Percentiles rank a stretch among this genome's conserved stretches.
Evolutionary conservation across 2,113 vertebrate genomes (phyloP).

Genomic region (Ifrita kowaldi): DNA sequence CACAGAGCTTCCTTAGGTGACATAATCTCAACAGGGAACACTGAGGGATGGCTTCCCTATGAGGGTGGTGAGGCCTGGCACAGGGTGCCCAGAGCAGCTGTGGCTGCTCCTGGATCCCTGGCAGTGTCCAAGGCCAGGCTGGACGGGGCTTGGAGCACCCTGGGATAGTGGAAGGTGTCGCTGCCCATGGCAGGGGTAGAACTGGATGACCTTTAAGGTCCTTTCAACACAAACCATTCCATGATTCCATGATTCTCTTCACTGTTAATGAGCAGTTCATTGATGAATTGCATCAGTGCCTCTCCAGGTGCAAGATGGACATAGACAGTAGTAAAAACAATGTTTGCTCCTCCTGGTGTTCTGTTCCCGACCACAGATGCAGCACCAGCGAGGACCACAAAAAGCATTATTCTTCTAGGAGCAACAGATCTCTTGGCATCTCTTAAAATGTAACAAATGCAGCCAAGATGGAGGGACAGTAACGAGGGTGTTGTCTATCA

Average conservation of each 20-base stretch:
- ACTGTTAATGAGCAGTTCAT: not conserved
- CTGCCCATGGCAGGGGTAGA: not conserved
- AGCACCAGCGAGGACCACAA: not conserved
- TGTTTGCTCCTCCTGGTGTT: not conserved
- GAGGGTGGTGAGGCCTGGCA: not conserved
- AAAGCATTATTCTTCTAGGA: not conserved
- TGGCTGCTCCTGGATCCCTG: not conserved
- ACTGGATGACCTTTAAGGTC: not conserved
- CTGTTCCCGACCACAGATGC: accelerated
- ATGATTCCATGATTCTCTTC: not conserved
- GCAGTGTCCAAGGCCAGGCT: not conserved
- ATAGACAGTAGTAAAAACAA: not conserved
- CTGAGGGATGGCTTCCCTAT: not conserved
- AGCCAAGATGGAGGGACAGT: not conserved
- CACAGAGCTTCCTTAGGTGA: not conserved
- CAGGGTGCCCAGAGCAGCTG: not conserved
- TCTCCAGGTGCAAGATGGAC: not conserved
- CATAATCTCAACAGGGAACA: not conserved
- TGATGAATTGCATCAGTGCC: not conserved
- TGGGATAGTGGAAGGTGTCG: not conserved
- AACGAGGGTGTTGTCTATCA: not conserved
- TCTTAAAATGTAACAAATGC: not conserved
- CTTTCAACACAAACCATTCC: not conserved
- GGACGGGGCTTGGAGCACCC: accelerated
- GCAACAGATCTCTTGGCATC: not conserved